phyloP scores from a whole-genome alignment of 2,113 vertebrate species.

The Crotalus horridus region DNA sequence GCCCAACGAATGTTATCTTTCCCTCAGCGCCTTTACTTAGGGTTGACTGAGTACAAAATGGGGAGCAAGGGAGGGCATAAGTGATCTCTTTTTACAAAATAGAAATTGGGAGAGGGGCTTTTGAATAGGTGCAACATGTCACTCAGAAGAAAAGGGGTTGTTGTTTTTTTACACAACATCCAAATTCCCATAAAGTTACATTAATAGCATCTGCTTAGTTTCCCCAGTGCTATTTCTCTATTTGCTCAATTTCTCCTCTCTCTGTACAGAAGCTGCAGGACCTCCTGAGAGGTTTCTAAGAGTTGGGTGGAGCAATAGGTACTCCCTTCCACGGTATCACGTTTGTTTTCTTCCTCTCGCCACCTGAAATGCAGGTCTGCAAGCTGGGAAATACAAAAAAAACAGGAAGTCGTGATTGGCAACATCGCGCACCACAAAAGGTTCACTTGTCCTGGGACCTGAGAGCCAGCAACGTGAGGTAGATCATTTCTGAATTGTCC shows the following conservation, averaged over 20 bases:
- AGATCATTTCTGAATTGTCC: slow-evolving; percentile 1
- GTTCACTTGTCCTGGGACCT: slow-evolving; percentile 10
- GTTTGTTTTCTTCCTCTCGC: not conserved
- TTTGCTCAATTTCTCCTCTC: not conserved
- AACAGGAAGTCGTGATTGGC: not conserved
- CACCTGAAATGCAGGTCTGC: slow-evolving; percentile 20
- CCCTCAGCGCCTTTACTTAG: not conserved
- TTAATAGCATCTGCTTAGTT: not conserved
- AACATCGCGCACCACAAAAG: not conserved
- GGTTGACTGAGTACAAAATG: not conserved
- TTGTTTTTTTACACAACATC: not conserved
- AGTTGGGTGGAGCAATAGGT: not conserved
- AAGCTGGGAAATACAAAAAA: not conserved
- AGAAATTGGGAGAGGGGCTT: not conserved
- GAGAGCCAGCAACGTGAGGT: not conserved
- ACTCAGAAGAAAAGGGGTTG: not conserved
- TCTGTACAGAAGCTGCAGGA: not conserved
- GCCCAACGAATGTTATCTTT: not conserved
- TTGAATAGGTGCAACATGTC: too few relatives aligned
- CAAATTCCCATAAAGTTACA: not conserved
- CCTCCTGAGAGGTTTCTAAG: not conserved
- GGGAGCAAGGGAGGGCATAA: not conserved
- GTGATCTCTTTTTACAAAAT: not conserved
- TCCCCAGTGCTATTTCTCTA: not conserved
- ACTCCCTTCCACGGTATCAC: not conserved